Evolutionary conservation across 2,113 vertebrate genomes (phyloP).

Genomic region (Blennius ocellaris): DNA sequence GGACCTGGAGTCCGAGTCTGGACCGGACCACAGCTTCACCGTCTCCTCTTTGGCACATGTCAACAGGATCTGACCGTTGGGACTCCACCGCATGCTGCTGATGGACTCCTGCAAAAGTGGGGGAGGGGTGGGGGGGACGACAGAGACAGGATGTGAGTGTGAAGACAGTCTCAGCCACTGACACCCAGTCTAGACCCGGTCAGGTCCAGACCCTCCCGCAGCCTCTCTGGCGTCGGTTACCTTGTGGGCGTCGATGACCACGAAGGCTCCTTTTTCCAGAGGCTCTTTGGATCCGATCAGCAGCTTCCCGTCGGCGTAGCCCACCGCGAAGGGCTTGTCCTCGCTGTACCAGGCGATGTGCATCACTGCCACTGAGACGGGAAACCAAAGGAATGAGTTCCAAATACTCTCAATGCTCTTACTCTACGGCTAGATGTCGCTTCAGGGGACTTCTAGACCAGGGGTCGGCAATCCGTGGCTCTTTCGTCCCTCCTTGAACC

Average conservation of each 20-base stretch:
- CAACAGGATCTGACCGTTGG: constrained; percentile 89
- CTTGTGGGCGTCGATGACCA: constrained; percentile 96
- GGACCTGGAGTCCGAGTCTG: constrained; percentile 57
- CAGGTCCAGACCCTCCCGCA: background rate
- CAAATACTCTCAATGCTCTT: too few species aligned
- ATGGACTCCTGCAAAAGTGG: constrained; percentile 89
- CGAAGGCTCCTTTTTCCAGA: constrained; percentile 89
- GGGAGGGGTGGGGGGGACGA: accelerated
- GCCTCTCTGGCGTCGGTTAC: constrained; percentile 64
- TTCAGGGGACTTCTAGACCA: too few species aligned
- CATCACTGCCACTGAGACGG: constrained; percentile 89
- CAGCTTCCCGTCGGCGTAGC: constrained; percentile 95
- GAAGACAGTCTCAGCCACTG: too few species aligned
- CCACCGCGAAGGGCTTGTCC: constrained; percentile 94
- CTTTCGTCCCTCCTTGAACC: too few species aligned
- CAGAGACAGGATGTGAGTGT: too few species aligned
- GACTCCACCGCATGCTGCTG: constrained; percentile 92
- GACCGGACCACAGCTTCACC: constrained; percentile 91
- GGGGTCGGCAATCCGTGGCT: too few species aligned
- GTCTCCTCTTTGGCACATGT: constrained; percentile 96
- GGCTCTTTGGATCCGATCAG: constrained; percentile 91
- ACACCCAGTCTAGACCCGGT: too few species aligned
- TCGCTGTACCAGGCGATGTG: constrained; percentile 96
- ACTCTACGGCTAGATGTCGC: too few species aligned
- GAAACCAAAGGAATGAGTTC: too few species aligned